Evolutionary conservation across 2,113 vertebrate genomes (phyloP), one percentile per base, ranked within the genome.

Genomic region (Bothrops jararaca): DNA sequence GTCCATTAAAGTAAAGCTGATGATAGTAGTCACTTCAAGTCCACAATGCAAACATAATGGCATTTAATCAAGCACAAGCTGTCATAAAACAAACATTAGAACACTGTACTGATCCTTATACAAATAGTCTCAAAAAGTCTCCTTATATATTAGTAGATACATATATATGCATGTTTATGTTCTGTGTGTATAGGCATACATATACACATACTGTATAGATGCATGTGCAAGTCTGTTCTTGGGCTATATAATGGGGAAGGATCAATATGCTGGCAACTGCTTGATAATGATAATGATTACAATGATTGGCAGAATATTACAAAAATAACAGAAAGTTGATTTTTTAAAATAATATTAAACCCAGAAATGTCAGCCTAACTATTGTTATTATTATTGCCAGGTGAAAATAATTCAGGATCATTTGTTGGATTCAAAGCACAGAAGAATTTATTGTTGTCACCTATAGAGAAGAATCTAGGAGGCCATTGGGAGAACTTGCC

Each of bases 21-120:
- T 93, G 48, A 52, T 48, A 92, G 10, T 45, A 92, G 18, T 91
- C 90, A 91, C 52, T 52, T 93, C 52, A 89, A 54, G 20, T 93
- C 93, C 39, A 18, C 56, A 91, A n/a, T 91, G 89, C 50, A 93
- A 93, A 95, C 52, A 92, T 93, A 56, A 94, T 91, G 91, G 34
- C 34, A 3, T 88, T 95, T 95, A 91, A 90, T 94, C 23, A 91
- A 2, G 58, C 1, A 0, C 20, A 10, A 4, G 89, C 29, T 42
- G 29, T 89, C 93, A 56, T 0, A 45, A 93, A 24, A 85, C 26
- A 29, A 94, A 90, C 86, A 92, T 87, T 91, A 93, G 88, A 29
- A 90, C 93, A 6, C 80, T 69, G 85, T 91, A 93, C 90, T 93
- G 89, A 54, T 88, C 56, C 92, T 94, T 91, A 60, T 0, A 0